Conservation (phyloP, 2,113 vertebrate species). For the Stegastes partitus region DNA sequence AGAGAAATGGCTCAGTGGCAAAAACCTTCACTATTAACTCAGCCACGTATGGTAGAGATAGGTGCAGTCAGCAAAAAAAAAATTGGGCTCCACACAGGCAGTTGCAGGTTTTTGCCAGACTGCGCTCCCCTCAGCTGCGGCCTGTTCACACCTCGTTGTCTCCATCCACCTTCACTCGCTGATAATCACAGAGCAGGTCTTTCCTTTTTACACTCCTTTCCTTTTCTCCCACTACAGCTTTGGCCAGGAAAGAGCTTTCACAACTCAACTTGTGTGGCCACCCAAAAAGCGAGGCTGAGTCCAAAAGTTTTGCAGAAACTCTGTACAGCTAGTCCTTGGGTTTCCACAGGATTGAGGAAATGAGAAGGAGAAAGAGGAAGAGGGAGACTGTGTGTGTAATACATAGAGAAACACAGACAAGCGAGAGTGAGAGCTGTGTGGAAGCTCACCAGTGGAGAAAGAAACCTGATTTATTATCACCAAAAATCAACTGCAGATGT, state of each 20-base stretch:
- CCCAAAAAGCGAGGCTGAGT: slow-evolving; percentile 74
- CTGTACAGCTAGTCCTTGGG: slow-evolving; percentile 63
- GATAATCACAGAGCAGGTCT: slow-evolving; percentile 73
- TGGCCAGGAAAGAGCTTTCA: slow-evolving; percentile 78
- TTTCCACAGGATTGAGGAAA: slow-evolving; percentile 75
- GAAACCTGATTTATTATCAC: slow-evolving; percentile 92
- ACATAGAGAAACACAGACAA: slow-evolving; percentile 47
- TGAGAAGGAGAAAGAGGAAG: slow-evolving; percentile 62
- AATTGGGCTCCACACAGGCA: slow-evolving; percentile 40
- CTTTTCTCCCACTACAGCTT: slow-evolving; percentile 57
- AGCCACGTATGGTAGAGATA: slow-evolving; percentile 21
- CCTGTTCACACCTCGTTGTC: slow-evolving; percentile 78
- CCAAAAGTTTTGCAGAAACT: slow-evolving; percentile 74
- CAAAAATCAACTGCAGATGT: slow-evolving; percentile 92
- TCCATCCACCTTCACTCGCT: slow-evolving; percentile 69
- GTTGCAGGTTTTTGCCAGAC: slow-evolving; percentile 47
- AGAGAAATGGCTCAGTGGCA: slow-evolving; percentile 60
- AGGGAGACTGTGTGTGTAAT: slow-evolving; percentile 45
- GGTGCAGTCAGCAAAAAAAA: slow-evolving; percentile 62
- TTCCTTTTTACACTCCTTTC: slow-evolving; percentile 50
- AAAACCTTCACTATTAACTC: slow-evolving; percentile 48
- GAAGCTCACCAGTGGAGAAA: slow-evolving; percentile 83
- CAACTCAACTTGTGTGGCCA: slow-evolving; percentile 80
- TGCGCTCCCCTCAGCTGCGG: slow-evolving; percentile 51
- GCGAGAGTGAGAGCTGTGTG: slow-evolving; percentile 73